Evolutionary conservation across 2,888 invertebrate genomes (phyloP).

Genomic region (Apantesis nais): DNA sequence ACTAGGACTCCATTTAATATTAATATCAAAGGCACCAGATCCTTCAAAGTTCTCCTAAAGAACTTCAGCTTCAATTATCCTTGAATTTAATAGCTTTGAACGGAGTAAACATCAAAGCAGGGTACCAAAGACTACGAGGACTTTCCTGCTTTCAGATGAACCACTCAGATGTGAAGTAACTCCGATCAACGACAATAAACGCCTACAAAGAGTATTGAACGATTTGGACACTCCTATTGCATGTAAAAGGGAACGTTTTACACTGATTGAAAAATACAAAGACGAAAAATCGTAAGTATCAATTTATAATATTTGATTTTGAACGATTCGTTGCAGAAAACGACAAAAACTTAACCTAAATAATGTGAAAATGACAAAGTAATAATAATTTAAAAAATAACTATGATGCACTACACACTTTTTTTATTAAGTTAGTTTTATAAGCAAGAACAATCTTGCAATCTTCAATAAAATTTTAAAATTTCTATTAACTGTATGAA

Average conservation of each 20-base stretch:
- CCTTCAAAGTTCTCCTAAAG: neutral
- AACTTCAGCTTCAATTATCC: slow-evolving; percentile 16
- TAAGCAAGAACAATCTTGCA: too few species aligned
- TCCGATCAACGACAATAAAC: slow-evolving; percentile 1
- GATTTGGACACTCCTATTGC: neutral
- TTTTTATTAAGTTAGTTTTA: too few species aligned
- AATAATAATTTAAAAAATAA: neutral
- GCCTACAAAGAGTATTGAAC: neutral
- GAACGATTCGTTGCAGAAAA: too few species aligned
- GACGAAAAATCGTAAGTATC: neutral
- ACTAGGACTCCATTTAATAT: neutral
- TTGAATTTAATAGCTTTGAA: slow-evolving; percentile 10
- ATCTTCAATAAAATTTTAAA: too few species aligned
- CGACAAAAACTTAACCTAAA: too few species aligned
- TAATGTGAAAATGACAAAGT: too few species aligned
- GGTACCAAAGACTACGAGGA: neutral
- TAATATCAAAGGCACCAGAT: slow-evolving; percentile 3
- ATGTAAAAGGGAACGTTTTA: neutral
- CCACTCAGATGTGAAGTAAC: slow-evolving; percentile 1
- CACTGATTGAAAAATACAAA: neutral
- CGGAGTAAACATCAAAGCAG: neutral
- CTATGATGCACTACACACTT: too few species aligned
- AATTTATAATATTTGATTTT: neutral
- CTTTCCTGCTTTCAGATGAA: neutral
- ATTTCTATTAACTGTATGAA: too few species aligned